Evolutionary conservation across 2,888 invertebrate species (phyloP).

Genomic region (Exephanes ischioxanthus): DNA sequence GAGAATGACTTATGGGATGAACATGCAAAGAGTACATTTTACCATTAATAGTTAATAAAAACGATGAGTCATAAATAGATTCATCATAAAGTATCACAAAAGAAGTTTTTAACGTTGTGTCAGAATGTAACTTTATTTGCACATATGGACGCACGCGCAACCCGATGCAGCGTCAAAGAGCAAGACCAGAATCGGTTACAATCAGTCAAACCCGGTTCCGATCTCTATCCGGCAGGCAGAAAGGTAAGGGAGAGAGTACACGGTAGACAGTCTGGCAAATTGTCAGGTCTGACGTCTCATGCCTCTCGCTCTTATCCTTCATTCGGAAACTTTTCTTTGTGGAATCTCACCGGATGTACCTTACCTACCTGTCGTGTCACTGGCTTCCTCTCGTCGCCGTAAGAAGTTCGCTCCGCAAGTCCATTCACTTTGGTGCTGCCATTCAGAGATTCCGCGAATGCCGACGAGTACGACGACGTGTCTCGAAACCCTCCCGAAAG

Average conservation of each 20-base stretch:
- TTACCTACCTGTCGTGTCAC: constrained; percentile 53
- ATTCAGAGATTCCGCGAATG: constrained; percentile 75
- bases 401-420: constrained; percentile 49
- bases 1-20: too few species aligned
- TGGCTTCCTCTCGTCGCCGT: constrained; percentile 54
- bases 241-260: constrained; percentile 9
- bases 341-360: constrained; percentile 41
- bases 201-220: background rate
- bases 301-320: constrained; percentile 18
- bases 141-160: background rate
- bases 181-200: constrained; percentile 32
- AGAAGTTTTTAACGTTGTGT: constrained; percentile 13
- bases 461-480: constrained; percentile 58
- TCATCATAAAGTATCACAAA: constrained; percentile 1
- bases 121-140: constrained; percentile 30
- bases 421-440: constrained; percentile 79
- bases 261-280: constrained; percentile 50
- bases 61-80: background rate
- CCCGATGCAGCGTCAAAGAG: constrained; percentile 26
- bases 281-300: constrained; percentile 49
- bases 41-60: too few species aligned
- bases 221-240: constrained; percentile 1
- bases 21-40: too few species aligned
- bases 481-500: constrained; percentile 67
- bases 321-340: constrained; percentile 10